Conservation (phyloP, 2,113 vertebrate species). For the Pantherophis guttatus region DNA sequence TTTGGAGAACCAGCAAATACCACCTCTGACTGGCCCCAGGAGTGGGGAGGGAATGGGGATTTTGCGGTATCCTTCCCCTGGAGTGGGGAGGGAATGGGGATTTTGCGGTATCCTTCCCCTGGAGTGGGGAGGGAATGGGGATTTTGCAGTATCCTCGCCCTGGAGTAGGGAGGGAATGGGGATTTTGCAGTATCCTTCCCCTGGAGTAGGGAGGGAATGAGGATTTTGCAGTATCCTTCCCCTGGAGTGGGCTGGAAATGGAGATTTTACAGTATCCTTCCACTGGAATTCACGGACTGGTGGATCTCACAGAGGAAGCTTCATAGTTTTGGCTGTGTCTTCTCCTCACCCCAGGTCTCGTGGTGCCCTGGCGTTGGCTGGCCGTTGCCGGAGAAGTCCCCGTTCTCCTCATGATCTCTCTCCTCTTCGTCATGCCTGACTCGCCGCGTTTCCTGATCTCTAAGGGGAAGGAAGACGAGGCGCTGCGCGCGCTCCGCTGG, state of each 20-base stretch:
- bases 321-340: background rate
- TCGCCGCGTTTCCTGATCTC: slow-evolving; percentile 91
- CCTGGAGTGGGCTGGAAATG: too few relatives aligned
- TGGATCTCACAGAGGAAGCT: background rate
- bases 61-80: too few relatives aligned
- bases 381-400: slow-evolving; percentile 82
- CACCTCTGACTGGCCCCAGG: too few relatives aligned
- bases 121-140: background rate
- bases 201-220: background rate
- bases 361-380: slow-evolving; percentile 90
- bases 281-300: background rate
- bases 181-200: too few relatives aligned
- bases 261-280: too few relatives aligned
- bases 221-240: too few relatives aligned
- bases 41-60: too few relatives aligned
- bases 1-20: too few relatives aligned
- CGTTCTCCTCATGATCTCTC: slow-evolving; percentile 75
- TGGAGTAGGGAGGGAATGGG: too few relatives aligned
- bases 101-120: too few relatives aligned
- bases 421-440: slow-evolving; percentile 87
- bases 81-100: too few relatives aligned
- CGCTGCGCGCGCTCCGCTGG: slow-evolving; percentile 77
- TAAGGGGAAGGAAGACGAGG: slow-evolving; percentile 71
- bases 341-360: slow-evolving; percentile 69
- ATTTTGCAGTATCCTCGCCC: too few relatives aligned